A percentile compares a stretch with the other conserved stretches of the same genome.
Conservation (phyloP, 2,113 vertebrate genomes). For the Furnarius figulus region DNA sequence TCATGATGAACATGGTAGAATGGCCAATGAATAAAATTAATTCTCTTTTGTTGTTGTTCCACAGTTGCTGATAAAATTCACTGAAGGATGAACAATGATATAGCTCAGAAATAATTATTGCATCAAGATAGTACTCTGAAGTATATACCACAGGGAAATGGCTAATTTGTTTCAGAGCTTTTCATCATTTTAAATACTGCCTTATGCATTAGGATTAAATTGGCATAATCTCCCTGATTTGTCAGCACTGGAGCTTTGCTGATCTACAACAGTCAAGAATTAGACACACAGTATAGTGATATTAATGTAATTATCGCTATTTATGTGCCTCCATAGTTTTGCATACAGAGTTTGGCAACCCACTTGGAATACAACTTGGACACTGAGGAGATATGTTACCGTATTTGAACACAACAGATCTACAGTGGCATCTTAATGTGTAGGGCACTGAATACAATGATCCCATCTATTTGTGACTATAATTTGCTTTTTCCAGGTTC, state of each 20-base stretch:
- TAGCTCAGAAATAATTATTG: background rate
- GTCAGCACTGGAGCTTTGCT: background rate
- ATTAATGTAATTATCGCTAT: background rate
- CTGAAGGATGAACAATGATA: background rate
- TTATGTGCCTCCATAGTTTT: background rate
- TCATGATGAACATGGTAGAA: fast-evolving
- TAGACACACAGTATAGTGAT: background rate
- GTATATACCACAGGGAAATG: background rate
- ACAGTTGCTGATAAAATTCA: background rate
- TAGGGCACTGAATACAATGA: background rate
- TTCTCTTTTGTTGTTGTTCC: background rate
- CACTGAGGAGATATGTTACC: background rate
- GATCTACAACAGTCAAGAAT: background rate
- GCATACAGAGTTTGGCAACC: background rate
- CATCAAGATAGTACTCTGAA: background rate
- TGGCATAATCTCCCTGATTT: background rate
- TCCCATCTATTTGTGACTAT: fast-evolving
- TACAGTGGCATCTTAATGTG: background rate
- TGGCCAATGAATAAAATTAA: background rate
- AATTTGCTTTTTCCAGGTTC: background rate
- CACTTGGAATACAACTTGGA: background rate
- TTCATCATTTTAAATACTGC: background rate
- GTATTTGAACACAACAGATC: background rate
- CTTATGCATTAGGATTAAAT: background rate
- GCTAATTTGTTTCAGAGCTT: background rate